phyloP scores from a whole-genome alignment of 2,113 vertebrate genomes.

The Danio rerio region DNA sequence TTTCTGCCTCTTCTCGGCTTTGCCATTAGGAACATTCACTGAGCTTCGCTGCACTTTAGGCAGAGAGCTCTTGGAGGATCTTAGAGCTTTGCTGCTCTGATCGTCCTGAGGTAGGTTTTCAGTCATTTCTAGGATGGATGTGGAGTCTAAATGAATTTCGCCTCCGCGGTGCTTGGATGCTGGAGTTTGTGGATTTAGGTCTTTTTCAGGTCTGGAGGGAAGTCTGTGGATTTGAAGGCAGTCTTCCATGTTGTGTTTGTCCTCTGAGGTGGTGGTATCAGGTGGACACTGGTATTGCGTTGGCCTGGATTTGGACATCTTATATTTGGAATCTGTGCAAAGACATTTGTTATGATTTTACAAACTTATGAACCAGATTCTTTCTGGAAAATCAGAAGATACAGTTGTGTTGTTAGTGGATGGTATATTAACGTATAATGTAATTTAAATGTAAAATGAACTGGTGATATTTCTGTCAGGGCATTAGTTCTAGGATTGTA shows the following conservation, averaged over 20 bases:
- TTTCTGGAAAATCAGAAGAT: too few species aligned
- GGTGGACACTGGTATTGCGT: slow-evolving; percentile 78
- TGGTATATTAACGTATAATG: too few species aligned
- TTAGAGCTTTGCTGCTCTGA: slow-evolving; percentile 65
- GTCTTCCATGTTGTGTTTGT: slow-evolving; percentile 71
- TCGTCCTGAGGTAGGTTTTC: slow-evolving; percentile 81
- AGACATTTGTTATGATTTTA: background rate
- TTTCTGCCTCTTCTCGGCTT: slow-evolving; percentile 77
- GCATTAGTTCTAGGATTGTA: too few species aligned
- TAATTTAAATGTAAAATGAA: too few species aligned
- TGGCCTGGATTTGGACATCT: slow-evolving; percentile 66
- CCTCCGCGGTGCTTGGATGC: slow-evolving; percentile 63
- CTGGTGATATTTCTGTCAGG: too few species aligned
- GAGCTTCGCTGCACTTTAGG: slow-evolving; percentile 70
- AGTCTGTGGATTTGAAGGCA: slow-evolving; percentile 78
- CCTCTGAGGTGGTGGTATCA: slow-evolving; percentile 63
- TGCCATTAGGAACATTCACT: slow-evolving; percentile 65
- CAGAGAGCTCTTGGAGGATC: slow-evolving; percentile 71
- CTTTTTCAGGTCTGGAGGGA: slow-evolving; percentile 67
- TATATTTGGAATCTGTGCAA: slow-evolving; percentile 75
- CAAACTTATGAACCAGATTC: too few species aligned
- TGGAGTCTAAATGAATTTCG: slow-evolving; percentile 53
- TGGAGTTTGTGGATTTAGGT: slow-evolving; percentile 59
- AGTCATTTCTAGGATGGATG: slow-evolving; percentile 26
- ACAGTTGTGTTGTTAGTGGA: too few species aligned